Evolutionary conservation across 2,888 invertebrate species (phyloP).

Genomic region (Lepidonotus clava): DNA sequence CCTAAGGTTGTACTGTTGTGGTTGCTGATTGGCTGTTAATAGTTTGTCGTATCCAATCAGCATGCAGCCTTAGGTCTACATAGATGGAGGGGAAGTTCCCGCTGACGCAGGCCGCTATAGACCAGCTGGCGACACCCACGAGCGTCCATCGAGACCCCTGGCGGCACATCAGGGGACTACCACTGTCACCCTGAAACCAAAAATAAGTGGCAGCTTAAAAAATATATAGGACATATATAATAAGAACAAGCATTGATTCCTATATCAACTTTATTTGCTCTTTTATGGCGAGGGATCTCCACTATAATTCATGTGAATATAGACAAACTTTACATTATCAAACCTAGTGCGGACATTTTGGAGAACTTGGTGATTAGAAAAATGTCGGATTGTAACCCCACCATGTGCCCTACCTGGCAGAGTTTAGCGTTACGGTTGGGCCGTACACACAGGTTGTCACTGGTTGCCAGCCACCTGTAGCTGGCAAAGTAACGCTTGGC

Average conservation of each 20-base stretch:
- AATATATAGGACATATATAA: too few species aligned
- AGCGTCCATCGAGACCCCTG: constrained; percentile 21
- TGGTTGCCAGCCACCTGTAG: neutral
- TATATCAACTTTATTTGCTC: too few species aligned
- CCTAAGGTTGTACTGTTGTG: neutral
- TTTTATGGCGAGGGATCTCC: too few species aligned
- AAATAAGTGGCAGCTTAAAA: too few species aligned
- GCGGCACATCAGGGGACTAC: constrained; percentile 45
- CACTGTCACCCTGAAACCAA: constrained; percentile 50
- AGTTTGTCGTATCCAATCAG: constrained; percentile 29
- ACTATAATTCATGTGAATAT: too few species aligned
- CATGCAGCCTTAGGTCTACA: constrained; percentile 12
- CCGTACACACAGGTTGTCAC: neutral
- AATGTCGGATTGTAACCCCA: too few species aligned
- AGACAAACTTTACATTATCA: too few species aligned
- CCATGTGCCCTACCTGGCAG: constrained; percentile 14
- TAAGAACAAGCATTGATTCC: too few species aligned
- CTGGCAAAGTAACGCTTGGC: neutral
- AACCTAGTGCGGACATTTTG: too few species aligned
- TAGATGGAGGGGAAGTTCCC: constrained; percentile 43
- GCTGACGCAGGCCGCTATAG: constrained; percentile 11
- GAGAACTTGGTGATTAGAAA: too few species aligned
- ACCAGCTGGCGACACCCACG: constrained; percentile 49
- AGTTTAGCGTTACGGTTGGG: neutral
- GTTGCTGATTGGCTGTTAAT: constrained; percentile 15